These are phyloP conservation scores for Pelodytes ibericus DNA, from an alignment of 2,797 vertebrate genomes.

Conservation along the genomic window DNA sequence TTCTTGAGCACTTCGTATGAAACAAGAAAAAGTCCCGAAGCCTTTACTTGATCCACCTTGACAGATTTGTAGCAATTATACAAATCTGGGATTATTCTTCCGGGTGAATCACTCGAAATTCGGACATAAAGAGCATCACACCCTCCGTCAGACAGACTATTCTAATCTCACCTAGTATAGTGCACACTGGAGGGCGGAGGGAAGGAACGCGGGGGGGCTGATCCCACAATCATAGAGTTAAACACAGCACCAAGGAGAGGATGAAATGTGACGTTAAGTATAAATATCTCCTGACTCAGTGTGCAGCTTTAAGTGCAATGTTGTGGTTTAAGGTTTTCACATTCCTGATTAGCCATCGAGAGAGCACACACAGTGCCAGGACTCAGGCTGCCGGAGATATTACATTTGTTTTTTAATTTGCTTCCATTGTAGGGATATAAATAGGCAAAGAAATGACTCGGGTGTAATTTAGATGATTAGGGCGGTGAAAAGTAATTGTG, in stretches of 20 bases:
- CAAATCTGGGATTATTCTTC: constrained; percentile 19
- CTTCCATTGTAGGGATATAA: constrained; percentile 20
- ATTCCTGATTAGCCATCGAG: constrained; percentile 35
- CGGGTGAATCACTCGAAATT: constrained; percentile 9
- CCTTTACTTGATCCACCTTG: constrained; percentile 24
- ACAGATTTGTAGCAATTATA: constrained; percentile 38
- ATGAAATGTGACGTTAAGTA: constrained; percentile 4
- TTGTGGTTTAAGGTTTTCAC: constrained; percentile 30
- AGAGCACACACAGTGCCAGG: too few species aligned
- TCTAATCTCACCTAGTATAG: not conserved
- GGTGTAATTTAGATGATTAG: not conserved
- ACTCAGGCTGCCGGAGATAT: not conserved
- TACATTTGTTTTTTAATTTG: too few species aligned
- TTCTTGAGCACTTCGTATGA: constrained; percentile 10
- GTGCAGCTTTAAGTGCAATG: not conserved
- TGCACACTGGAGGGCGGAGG: not conserved
- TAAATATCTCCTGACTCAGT: not conserved
- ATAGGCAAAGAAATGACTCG: not conserved
- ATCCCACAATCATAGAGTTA: not conserved
- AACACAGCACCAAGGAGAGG: not conserved
- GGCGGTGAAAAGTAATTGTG: not conserved
- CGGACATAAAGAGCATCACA: constrained; percentile 26
- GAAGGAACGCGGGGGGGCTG: not conserved
- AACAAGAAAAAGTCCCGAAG: constrained; percentile 28
- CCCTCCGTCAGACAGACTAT: constrained; percentile 15